Conservation (phyloP, 2,797 vertebrate species). For the Mus spretus region DNA sequence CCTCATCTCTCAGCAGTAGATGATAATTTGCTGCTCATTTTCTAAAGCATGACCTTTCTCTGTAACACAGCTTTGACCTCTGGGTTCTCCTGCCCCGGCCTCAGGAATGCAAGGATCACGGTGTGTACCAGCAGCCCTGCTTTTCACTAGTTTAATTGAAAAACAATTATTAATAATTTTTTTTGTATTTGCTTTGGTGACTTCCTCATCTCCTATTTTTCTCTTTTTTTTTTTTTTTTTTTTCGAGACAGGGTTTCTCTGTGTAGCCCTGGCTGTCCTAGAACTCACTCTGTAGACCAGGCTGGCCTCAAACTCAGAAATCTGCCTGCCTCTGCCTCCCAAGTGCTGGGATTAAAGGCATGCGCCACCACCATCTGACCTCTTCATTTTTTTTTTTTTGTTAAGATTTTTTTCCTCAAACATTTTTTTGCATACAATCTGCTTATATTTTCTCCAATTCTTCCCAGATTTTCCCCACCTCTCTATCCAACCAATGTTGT, state of each 20-base stretch:
- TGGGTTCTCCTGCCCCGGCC: neutral
- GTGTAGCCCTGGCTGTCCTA: too few species aligned
- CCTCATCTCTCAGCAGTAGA: neutral
- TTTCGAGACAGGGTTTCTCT: too few species aligned
- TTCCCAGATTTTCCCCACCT: neutral
- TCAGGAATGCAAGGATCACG: neutral
- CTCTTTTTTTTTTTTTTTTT: neutral
- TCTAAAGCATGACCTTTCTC: neutral
- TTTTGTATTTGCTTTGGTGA: neutral
- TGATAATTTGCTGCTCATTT: neutral
- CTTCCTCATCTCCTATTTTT: neutral
- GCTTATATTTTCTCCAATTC: neutral
- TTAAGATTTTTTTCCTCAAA: neutral
- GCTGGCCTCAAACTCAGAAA: too few species aligned
- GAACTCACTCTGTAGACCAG: too few species aligned
- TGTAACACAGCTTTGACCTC: neutral
- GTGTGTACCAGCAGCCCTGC: neutral
- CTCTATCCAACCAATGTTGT: neutral
- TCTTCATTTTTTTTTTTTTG: neutral
- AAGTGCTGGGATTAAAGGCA: too few species aligned
- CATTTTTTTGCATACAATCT: neutral
- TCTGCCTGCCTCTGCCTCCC: too few species aligned
- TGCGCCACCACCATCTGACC: too few species aligned
- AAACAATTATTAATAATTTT: neutral
- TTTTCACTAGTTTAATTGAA: neutral